Base-by-base conservation (phyloP, 2,797 vertebrate genomes). In the Chromis chromis region DNA sequence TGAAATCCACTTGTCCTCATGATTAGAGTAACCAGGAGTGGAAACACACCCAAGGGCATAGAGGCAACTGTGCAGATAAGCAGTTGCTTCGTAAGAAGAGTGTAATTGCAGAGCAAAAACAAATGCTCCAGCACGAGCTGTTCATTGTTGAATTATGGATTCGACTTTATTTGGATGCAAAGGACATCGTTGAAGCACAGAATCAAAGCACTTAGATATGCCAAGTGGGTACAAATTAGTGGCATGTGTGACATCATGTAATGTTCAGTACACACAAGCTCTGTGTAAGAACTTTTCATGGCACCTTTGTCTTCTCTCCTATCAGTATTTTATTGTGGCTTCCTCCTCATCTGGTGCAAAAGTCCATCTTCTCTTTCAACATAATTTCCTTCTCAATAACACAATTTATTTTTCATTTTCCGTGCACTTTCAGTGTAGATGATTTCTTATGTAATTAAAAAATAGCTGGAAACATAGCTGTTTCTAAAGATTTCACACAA, bases 1-100 rank as follows among this genome's bases (percentile, higher is more conserved):
- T 81, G 61, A 54, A 52, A 27, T 64, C 39, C 54, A 62, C 50
- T 84, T 70, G 42, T 76, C 56, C 64, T 27, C 12, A 44, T 82
- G 65, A 86, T 84, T 69, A 69, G 42, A 52, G 21, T 72, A 68
- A 77, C 39, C 16, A n/a, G 17, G 12, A 81, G 42, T 46, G 21
- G 25, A 60, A 70, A 69, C 44, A 65, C 57, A 28, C 16, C 52
- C 77, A 73, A 61, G 63, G 83, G 69, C 74, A 76, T 3, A 14
- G 31, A 44, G 14, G 14, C 6, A 48, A 66, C 12, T 25, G 19
- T 21, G 24, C 27, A 69, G 56, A 78, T 56, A 28, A 79, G 55
- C 56, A 58, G 44, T 55, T 68, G 42, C 42, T 77, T 42, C 50
- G 54, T 63, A 56, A 49, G 42, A 74, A 36, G 44, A 39, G 39